Percentiles rank a stretch among this genome's conserved stretches.
Evolutionary conservation across 2,797 vertebrate genomes (phyloP).

Genomic region (Enteromius unitaeniatus): DNA sequence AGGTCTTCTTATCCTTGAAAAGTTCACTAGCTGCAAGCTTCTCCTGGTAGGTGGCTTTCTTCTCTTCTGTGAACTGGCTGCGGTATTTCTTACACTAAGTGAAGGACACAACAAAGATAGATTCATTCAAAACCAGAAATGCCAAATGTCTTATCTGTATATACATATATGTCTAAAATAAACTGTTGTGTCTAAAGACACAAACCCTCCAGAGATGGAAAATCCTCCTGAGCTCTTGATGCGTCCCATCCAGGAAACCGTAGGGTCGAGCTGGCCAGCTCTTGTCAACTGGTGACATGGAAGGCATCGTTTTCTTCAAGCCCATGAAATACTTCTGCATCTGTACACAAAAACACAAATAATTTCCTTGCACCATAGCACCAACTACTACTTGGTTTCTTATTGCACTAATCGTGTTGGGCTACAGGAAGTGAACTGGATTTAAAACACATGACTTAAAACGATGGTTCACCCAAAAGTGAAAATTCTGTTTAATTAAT

Average conservation of each 20-base stretch:
- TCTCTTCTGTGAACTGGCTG: constrained; percentile 92
- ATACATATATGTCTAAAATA: background rate
- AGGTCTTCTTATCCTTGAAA: constrained; percentile 97
- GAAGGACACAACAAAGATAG: background rate
- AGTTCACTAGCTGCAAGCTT: constrained; percentile 97
- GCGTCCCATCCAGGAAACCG: constrained; percentile 88
- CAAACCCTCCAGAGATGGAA: constrained; percentile 97
- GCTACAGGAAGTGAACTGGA: background rate
- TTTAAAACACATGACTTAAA: background rate
- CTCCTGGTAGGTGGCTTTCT: constrained; percentile 92
- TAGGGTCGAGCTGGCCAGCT: constrained; percentile 91
- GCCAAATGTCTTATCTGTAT: background rate
- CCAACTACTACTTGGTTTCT: background rate
- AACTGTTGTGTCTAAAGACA: constrained; percentile 12
- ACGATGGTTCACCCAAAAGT: too few species aligned
- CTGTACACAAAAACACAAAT: constrained; percentile 68
- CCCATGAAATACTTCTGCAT: constrained; percentile 94
- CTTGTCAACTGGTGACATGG: constrained; percentile 93
- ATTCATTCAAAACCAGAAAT: background rate
- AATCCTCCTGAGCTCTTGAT: constrained; percentile 88
- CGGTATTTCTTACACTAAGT: constrained; percentile 95
- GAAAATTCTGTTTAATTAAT: too few species aligned
- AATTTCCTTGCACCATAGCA: background rate
- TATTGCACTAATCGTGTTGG: background rate
- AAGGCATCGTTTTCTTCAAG: constrained; percentile 89